Evolutionary conservation across 2,888 invertebrate genomes (phyloP), one percentile per base, ranked within the genome.

Genomic region (Molorchus minor): DNA sequence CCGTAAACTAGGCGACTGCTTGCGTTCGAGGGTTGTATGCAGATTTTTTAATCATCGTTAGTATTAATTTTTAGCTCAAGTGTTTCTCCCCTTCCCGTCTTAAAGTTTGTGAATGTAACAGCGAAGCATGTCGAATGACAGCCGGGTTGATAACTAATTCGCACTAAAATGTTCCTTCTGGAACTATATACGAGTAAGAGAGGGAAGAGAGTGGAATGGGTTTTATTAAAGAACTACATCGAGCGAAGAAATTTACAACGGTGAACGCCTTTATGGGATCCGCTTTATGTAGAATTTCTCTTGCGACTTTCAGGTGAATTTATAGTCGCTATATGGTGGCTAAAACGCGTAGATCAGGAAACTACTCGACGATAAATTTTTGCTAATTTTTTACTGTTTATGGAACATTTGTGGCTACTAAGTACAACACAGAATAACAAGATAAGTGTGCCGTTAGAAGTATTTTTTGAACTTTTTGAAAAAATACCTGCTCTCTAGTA

Each of bases 31-130:
- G 71, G 68, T 57, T 62, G 61, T 68, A 71, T 72, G 72, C 69
- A 71, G 70, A 72, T 73, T 73, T 72, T 73, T 73, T 72, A 73
- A 73, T 73, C 71, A 72, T 70, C 70, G 70, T 72, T 71, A 70
- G 72, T 71, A 73, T 72, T 71, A 73, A 72, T 72, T 70, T 72
- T 70, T 67, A 55, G 68, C 66, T 68, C 65, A 62, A 67, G 67
- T 66, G 62, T 67, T 64, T 35, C 52, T 16, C 49, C 56, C 60
- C 54, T 45, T 58, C 57, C 57, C 49, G 36, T 53, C 55, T 45
- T 49, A 16, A 38, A 49, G 49, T 49, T 49, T 49, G 38, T n/a
- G 25, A 30, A 46, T 19, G 30, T 29, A 33, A 46, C 25, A 25
- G 15, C 43, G 33, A 3, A 33, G 33, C 33, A 3, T 33, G 13